Conservation (phyloP, 2,113 vertebrate genomes). For the Caranx melampygus region DNA sequence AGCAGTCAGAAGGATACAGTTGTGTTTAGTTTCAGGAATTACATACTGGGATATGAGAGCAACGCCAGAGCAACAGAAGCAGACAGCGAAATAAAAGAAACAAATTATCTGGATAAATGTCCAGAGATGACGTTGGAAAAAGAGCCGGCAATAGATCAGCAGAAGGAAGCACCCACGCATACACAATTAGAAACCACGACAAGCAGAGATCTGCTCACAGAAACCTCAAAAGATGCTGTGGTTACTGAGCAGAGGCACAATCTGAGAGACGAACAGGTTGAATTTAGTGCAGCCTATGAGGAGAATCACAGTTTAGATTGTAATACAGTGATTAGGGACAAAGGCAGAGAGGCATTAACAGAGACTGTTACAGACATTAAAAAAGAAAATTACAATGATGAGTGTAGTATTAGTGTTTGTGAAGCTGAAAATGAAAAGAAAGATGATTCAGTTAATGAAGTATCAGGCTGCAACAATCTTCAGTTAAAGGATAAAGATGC, state of each 20-base stretch:
- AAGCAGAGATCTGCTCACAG: slow-evolving; percentile 30
- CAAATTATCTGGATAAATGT: slow-evolving; percentile 24
- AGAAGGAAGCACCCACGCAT: slow-evolving; percentile 27
- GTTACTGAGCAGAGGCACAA: slow-evolving; percentile 25
- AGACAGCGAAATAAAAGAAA: slow-evolving; percentile 34
- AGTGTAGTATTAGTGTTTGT: slow-evolving; percentile 13
- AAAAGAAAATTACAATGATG: slow-evolving; percentile 33
- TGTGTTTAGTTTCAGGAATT: slow-evolving; percentile 81
- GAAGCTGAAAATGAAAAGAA: slow-evolving; percentile 1
- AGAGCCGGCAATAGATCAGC: slow-evolving; percentile 32
- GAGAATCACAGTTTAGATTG: slow-evolving; percentile 18
- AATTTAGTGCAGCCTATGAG: slow-evolving; percentile 18
- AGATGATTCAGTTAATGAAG: slow-evolving; percentile 18
- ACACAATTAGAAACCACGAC: slow-evolving; percentile 23
- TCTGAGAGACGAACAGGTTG: slow-evolving; percentile 19
- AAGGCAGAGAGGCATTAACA: slow-evolving; percentile 15
- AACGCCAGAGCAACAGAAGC: slow-evolving; percentile 11
- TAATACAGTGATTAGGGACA: slow-evolving; percentile 1
- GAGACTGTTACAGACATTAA: slow-evolving; percentile 22
- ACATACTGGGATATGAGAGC: slow-evolving; percentile 72
- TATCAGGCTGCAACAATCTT: neutral
- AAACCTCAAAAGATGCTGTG: neutral
- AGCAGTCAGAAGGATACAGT: slow-evolving; percentile 60
- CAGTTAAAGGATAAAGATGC: slow-evolving; percentile 21
- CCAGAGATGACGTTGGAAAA: slow-evolving; percentile 27